These are phyloP conservation scores for Oxycera nigricornis DNA, from an alignment of 2,888 invertebrate genomes.

Conservation along the genomic window DNA sequence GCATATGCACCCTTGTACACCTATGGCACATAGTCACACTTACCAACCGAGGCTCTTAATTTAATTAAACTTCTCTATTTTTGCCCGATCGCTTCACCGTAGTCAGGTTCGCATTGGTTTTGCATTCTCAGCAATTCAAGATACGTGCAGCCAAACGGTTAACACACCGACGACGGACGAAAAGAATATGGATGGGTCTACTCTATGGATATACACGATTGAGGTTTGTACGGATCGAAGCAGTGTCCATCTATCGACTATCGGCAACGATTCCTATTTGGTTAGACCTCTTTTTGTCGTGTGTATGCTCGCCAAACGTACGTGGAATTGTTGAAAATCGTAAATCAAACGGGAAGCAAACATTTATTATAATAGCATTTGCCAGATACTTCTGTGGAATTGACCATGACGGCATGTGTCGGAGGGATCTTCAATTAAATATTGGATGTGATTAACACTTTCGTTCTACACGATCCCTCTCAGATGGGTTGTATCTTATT, in stretches of 20 bases:
- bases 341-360: conserved; percentile 51
- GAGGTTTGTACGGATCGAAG: neutral
- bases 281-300: conserved; percentile 10
- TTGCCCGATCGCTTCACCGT: neutral
- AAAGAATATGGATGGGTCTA: neutral
- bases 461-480: no score
- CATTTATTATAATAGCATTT: conserved; percentile 48
- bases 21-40: neutral
- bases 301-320: conserved; percentile 12
- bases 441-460: neutral
- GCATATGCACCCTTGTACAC: neutral
- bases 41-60: conserved; percentile 16
- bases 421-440: neutral
- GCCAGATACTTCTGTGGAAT: neutral
- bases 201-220: no score
- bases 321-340: conserved; percentile 48
- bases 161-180: neutral
- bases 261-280: conserved; percentile 17
- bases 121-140: neutral
- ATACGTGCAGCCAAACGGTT: neutral
- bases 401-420: neutral
- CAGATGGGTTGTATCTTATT: no score
- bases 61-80: conserved; percentile 31
- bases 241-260: neutral
- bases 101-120: conserved; percentile 1